Evolutionary conservation across 1,140 invertebrate species (phyloP).

Genomic region (Cyphomyrmex costatus): DNA sequence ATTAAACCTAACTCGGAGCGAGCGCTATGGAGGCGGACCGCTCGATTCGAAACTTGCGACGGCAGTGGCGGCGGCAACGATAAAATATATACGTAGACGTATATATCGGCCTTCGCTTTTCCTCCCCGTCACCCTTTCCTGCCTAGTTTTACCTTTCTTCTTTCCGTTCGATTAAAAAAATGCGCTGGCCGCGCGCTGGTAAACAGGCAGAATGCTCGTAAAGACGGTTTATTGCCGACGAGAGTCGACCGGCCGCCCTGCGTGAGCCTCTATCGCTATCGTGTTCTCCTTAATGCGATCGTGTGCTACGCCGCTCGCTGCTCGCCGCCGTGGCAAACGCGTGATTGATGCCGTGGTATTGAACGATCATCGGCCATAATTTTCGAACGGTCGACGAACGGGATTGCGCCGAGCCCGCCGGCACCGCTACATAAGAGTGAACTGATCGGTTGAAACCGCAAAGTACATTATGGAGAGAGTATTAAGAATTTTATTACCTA

Average conservation of each 20-base stretch:
- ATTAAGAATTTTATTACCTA: not conserved
- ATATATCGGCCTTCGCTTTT: conserved; percentile 43
- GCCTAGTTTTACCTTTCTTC: conserved; percentile 42
- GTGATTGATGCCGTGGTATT: conserved; percentile 84
- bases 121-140: conserved; percentile 38
- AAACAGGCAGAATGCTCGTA: conserved; percentile 83
- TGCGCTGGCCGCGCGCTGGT: conserved; percentile 59
- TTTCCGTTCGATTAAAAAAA: conserved; percentile 68
- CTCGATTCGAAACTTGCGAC: conserved; percentile 64
- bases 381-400: conserved; percentile 66
- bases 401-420: conserved; percentile 28
- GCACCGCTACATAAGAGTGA: conserved; percentile 28
- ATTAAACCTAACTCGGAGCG: conserved; percentile 78
- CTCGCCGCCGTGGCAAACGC: conserved; percentile 51
- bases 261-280: conserved; percentile 72
- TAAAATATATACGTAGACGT: conserved; percentile 77
- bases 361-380: conserved; percentile 83
- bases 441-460: conserved; percentile 13
- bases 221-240: conserved; percentile 81
- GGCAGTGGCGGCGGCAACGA: conserved; percentile 52
- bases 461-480: not conserved
- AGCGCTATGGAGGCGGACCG: conserved; percentile 71
- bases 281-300: conserved; percentile 68
- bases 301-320: conserved; percentile 56
- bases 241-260: conserved; percentile 66